These are phyloP conservation scores for Ceriagrion tenellum DNA, from an alignment of 2,888 invertebrate genomes.

Conservation along the genomic window DNA sequence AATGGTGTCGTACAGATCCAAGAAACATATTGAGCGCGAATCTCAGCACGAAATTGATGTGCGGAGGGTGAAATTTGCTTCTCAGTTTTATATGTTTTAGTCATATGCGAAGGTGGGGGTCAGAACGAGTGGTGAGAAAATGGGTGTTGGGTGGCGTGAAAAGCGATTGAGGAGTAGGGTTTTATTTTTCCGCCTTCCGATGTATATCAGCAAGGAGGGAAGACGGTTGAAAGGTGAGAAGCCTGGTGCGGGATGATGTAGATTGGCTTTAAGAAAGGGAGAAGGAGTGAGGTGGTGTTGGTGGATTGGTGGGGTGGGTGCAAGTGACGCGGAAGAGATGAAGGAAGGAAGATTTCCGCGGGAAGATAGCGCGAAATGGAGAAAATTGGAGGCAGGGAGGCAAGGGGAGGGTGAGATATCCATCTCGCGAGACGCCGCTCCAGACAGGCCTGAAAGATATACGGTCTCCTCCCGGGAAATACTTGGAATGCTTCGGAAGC, in stretches of 20 bases:
- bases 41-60: too few relatives aligned
- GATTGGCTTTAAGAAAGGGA: neutral
- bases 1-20: too few relatives aligned
- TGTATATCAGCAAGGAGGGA: neutral
- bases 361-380: neutral
- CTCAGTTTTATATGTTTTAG: too few relatives aligned
- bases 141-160: neutral
- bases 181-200: neutral
- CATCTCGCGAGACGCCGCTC: constrained; percentile 45
- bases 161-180: neutral
- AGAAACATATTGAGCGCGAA: too few relatives aligned
- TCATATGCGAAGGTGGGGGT: too few relatives aligned
- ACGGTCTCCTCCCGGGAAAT: constrained; percentile 3
- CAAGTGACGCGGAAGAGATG: neutral
- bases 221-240: neutral
- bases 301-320: neutral
- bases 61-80: too few relatives aligned
- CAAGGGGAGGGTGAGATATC: neutral
- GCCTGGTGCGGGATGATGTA: neutral
- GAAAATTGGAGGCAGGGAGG: neutral
- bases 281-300: neutral
- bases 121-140: neutral
- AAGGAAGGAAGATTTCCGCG: neutral
- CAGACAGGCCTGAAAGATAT: constrained; percentile 45
- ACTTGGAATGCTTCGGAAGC: neutral